A percentile compares a stretch with the other conserved stretches of the same genome.
These are phyloP conservation scores for Miniopterus natalensis DNA, from an alignment of 2,113 vertebrate species.

Conservation along the genomic window DNA sequence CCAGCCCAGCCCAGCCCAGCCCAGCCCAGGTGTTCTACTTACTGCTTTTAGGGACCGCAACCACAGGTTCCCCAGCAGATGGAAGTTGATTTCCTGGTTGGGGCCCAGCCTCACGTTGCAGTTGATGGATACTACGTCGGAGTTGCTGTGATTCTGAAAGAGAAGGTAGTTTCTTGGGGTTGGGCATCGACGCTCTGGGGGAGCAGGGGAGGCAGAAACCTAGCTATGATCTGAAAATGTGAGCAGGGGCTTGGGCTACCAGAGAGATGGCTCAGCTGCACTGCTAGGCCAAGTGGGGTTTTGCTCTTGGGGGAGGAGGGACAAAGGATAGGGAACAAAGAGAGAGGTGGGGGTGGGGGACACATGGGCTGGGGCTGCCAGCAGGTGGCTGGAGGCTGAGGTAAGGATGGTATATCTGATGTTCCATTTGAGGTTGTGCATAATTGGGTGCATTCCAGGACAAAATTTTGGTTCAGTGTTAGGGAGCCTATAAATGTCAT, in stretches of 20 bases:
- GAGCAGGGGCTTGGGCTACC: neutral
- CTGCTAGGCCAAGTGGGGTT: neutral
- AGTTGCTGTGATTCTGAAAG: conserved; percentile 93
- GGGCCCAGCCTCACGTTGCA: conserved; percentile 89
- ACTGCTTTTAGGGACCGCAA: conserved; percentile 90
- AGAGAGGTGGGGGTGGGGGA: neutral
- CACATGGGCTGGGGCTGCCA: neutral
- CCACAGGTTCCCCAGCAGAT: conserved; percentile 90
- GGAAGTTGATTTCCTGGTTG: conserved; percentile 87
- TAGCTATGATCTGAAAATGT: neutral
- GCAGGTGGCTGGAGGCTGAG: neutral
- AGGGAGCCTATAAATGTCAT: neutral
- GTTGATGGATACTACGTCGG: conserved; percentile 85
- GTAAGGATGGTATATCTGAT: neutral
- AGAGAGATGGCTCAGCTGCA: neutral
- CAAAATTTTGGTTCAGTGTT: neutral
- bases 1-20: neutral
- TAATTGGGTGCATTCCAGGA: neutral
- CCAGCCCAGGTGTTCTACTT: conserved; percentile 76
- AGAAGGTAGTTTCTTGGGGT: neutral
- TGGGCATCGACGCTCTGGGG: neutral
- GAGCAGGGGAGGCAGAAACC: neutral
- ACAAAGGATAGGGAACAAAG: neutral
- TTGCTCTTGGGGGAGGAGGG: neutral
- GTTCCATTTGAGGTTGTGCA: neutral